Evolutionary conservation across 2,113 vertebrate genomes (phyloP).

Genomic region (Nicator chloris): DNA sequence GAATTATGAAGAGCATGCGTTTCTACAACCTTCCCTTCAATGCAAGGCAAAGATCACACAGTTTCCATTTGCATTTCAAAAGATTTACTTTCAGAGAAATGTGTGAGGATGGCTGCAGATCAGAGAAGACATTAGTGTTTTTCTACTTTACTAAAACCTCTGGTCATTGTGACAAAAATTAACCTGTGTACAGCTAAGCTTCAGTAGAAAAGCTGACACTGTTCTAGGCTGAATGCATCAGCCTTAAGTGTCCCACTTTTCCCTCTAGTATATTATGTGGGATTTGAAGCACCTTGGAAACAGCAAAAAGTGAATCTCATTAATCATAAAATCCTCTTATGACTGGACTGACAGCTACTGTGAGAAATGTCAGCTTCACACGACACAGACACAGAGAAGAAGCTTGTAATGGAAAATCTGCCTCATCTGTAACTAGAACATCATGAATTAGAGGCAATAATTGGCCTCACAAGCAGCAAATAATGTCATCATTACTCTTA

Average conservation of each 20-base stretch:
- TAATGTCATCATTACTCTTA: background rate
- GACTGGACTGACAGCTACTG: background rate
- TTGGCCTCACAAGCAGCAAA: background rate
- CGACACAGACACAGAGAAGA: background rate
- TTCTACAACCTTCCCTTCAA: background rate
- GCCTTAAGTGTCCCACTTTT: background rate
- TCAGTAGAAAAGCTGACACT: background rate
- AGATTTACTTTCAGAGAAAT: background rate
- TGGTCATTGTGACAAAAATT: background rate
- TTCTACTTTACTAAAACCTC: background rate
- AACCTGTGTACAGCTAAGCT: background rate
- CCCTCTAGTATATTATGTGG: background rate
- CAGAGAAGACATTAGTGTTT: background rate
- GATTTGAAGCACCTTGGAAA: background rate
- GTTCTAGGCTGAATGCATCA: background rate
- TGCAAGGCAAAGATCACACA: background rate
- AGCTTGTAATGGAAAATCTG: background rate
- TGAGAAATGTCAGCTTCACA: background rate
- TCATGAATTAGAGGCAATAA: background rate
- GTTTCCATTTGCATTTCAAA: background rate
- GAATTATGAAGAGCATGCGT: background rate
- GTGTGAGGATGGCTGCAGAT: background rate
- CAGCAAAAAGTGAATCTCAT: background rate
- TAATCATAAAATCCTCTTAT: constrained; percentile 2
- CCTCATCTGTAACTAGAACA: background rate